Percentiles rank a stretch among this genome's conserved stretches.
Conservation (phyloP, 2,797 vertebrate genomes). For the Calcarius lapponicus region DNA sequence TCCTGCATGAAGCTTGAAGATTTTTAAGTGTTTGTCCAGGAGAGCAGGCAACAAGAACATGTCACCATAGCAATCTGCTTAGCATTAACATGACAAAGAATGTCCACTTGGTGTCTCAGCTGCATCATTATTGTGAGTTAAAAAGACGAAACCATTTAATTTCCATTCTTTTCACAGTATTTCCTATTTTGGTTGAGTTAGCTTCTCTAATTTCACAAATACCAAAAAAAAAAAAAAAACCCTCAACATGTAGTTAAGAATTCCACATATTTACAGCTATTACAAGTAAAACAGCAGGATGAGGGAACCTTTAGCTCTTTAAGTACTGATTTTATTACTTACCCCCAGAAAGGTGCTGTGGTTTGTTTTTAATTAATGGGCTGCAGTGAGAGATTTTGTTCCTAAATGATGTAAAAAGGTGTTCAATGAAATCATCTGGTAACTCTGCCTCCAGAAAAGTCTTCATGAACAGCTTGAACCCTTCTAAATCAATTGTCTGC, state of each 20-base stretch:
- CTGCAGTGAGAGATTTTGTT: conserved; percentile 86
- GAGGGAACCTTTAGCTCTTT: not conserved
- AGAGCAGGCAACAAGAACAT: not conserved
- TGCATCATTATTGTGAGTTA: not conserved
- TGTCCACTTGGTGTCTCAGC: conserved; percentile 57
- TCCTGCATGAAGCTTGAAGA: not conserved
- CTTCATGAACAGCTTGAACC: conserved; percentile 95
- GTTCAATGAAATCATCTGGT: conserved; percentile 88
- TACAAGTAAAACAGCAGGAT: not conserved
- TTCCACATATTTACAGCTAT: not conserved
- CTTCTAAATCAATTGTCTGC: conserved; percentile 92
- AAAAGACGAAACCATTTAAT: not conserved
- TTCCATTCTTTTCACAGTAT: not conserved
- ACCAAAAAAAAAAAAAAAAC: not conserved
- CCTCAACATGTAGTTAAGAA: not conserved
- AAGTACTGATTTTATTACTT: conserved; percentile 48
- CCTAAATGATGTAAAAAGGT: conserved; percentile 92
- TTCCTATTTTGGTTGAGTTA: not conserved
- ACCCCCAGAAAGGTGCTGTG: conserved; percentile 84
- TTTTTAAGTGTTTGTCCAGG: not conserved
- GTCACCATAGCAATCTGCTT: not conserved
- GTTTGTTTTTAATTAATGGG: conserved; percentile 84
- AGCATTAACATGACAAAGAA: not conserved
- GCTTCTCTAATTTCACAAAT: not conserved
- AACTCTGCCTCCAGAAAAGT: conserved; percentile 92